These are phyloP conservation scores for Gymnarchus niloticus DNA, from an alignment of 2,113 vertebrate species.

Conservation along the genomic window DNA sequence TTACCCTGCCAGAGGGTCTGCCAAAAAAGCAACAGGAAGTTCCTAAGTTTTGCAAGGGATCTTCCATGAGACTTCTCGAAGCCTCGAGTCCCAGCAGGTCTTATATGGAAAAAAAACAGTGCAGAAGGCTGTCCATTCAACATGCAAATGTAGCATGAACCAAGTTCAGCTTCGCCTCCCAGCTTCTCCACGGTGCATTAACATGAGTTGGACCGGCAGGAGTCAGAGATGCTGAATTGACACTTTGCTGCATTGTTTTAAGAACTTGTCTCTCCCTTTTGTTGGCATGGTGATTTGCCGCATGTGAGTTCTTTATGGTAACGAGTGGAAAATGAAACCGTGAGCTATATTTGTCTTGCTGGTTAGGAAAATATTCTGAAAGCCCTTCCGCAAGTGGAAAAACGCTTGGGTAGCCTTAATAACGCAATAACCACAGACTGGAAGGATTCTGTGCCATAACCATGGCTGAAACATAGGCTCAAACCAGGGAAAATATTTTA, in stretches of 20 bases:
- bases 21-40: neutral
- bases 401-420: conserved; percentile 25
- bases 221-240: conserved; percentile 50
- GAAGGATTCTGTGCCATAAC: conserved; percentile 24
- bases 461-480: conserved; percentile 24
- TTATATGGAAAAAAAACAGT: neutral
- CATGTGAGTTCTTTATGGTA: conserved; percentile 42
- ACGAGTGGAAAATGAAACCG: conserved; percentile 56
- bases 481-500: conserved; percentile 14
- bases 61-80: neutral
- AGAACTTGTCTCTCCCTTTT: conserved; percentile 44
- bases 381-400: conserved; percentile 43
- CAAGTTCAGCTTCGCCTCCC: conserved; percentile 32
- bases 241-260: conserved; percentile 51
- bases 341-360: conserved; percentile 50
- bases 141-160: neutral
- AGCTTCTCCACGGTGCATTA: conserved; percentile 35
- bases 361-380: conserved; percentile 53
- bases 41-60: neutral
- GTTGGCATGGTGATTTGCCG: conserved; percentile 43
- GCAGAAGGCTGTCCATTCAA: neutral
- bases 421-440: conserved; percentile 27
- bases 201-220: conserved; percentile 25
- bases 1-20: neutral
- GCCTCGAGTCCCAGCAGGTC: neutral